phyloP scores from a whole-genome alignment of 2,797 vertebrate genomes.

The Champsocephalus gunnari region DNA sequence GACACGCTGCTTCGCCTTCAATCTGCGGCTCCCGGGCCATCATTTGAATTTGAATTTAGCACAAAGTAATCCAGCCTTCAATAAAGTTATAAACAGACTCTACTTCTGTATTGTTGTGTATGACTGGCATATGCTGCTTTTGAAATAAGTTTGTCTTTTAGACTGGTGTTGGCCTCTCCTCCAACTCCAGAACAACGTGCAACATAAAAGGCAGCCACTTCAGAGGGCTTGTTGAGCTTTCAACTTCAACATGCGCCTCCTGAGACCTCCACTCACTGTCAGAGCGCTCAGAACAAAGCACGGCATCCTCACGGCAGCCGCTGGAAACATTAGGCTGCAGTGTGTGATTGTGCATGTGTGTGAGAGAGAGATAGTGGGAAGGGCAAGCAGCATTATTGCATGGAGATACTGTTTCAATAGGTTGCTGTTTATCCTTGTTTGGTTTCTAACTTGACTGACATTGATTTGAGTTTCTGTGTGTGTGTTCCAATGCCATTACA shows the following conservation, averaged over 20 bases:
- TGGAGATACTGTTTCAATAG: conserved; percentile 56
- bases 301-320: conserved; percentile 64
- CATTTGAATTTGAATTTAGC: conserved; percentile 26
- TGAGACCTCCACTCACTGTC: conserved; percentile 80
- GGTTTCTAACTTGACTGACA: conserved; percentile 53
- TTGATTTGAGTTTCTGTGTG: conserved; percentile 47
- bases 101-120: neutral
- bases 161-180: conserved; percentile 57
- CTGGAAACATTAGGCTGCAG: conserved; percentile 59
- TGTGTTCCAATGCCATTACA: conserved; percentile 27
- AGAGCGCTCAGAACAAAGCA: conserved; percentile 76
- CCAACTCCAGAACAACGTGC: conserved; percentile 65
- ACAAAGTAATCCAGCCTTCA: conserved; percentile 37
- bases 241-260: conserved; percentile 77
- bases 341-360: conserved; percentile 30
- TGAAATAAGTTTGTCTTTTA: conserved; percentile 62
- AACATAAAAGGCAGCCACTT: conserved; percentile 83
- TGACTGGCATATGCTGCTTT: conserved; percentile 54
- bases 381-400: conserved; percentile 45
- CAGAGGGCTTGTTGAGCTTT: conserved; percentile 82
- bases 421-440: conserved; percentile 61
- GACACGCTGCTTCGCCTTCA: conserved; percentile 51
- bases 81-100: conserved; percentile 39
- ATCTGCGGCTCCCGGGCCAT: conserved; percentile 46
- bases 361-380: conserved; percentile 5